Evolutionary conservation across 2,888 invertebrate genomes (phyloP).

Genomic region (Nephrotoma flavescens): DNA sequence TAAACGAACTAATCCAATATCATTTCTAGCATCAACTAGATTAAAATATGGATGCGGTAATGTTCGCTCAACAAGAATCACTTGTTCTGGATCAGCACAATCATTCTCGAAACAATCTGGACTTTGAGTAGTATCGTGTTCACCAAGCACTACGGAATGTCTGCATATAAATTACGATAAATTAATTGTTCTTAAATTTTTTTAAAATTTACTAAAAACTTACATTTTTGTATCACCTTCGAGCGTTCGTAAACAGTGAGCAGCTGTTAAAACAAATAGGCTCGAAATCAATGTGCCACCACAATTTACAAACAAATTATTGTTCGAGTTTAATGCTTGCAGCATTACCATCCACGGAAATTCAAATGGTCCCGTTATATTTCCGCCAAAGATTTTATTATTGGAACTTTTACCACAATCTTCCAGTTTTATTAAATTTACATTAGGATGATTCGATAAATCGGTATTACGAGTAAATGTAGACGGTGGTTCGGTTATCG

Average conservation of each 20-base stretch:
- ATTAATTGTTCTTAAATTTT: no score
- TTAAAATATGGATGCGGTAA: not conserved
- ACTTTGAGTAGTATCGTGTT: conserved; percentile 14
- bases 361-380: conserved; percentile 42
- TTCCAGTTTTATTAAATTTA: not conserved
- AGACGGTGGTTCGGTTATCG: no score
- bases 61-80: not conserved
- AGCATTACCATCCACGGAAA: conserved; percentile 66
- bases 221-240: not conserved
- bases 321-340: conserved; percentile 20
- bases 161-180: no score
- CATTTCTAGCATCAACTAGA: not conserved
- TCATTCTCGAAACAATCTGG: conserved; percentile 10
- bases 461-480: not conserved
- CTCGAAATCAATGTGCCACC: conserved; percentile 24
- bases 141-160: conserved; percentile 18
- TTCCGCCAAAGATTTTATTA: conserved; percentile 45
- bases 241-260: conserved; percentile 19
- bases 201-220: no score
- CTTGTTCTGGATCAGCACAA: not conserved
- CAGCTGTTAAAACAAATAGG: conserved; percentile 24
- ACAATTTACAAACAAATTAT: conserved; percentile 13
- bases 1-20: not conserved
- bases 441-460: not conserved
- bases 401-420: conserved; percentile 40